Percentiles rank a stretch among this genome's conserved stretches.
phyloP scores from a whole-genome alignment of 2,113 vertebrate species.

The human region GRCh38 chr17:4146501-4147000 shows the following conservation, averaged over 20 bases:
- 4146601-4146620: too few relatives aligned
- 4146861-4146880: not conserved
- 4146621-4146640: too few relatives aligned
- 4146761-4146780: not conserved
- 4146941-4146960: not conserved
- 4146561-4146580: too few relatives aligned
- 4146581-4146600: too few relatives aligned
- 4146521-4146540: too few relatives aligned
- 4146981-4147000: not conserved
- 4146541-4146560: too few relatives aligned
- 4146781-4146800: not conserved
- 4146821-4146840: not conserved
- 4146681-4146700: rapidly evolving
- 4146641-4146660: too few relatives aligned
- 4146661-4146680: too few relatives aligned
- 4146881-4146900: not conserved
- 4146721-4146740: too few relatives aligned
- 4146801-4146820: not conserved
- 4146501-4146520: too few relatives aligned
- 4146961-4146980: not conserved
- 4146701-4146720: too few relatives aligned
- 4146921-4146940: not conserved
- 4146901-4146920: not conserved
- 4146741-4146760: too few relatives aligned
- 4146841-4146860: not conserved